Percentiles rank a stretch among this genome's conserved stretches.
Evolutionary conservation across 2,888 invertebrate species (phyloP).

Genomic region (Plagodis dolabraria): DNA sequence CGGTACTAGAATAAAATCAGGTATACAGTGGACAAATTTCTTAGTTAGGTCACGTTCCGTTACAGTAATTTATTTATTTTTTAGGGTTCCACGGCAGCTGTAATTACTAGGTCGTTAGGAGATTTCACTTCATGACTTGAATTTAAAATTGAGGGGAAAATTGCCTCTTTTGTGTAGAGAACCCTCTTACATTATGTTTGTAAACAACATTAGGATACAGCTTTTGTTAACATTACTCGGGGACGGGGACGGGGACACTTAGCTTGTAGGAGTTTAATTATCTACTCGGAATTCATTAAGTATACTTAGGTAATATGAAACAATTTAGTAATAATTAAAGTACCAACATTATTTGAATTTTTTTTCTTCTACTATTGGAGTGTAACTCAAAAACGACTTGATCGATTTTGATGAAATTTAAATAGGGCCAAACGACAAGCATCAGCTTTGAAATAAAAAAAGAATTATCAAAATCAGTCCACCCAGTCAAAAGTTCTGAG

Average conservation of each 20-base stretch:
- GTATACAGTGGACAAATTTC: conserved; percentile 31
- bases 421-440: no score
- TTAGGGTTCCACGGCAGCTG: conserved; percentile 40
- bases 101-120: conserved; percentile 58
- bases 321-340: no score
- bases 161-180: conserved; percentile 26
- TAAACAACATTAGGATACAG: conserved; percentile 14
- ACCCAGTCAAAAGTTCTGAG: no score
- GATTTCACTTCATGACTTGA: conserved; percentile 48
- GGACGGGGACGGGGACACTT: not conserved
- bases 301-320: not conserved
- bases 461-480: no score
- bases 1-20: conserved; percentile 38
- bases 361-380: no score
- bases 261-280: not conserved
- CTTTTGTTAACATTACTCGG: conserved; percentile 8
- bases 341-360: no score
- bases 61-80: conserved; percentile 56
- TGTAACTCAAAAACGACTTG: no score
- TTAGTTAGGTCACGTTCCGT: conserved; percentile 51
- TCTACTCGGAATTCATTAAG: conserved; percentile 11
- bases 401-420: no score
- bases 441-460: no score
- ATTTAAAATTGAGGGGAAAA: conserved; percentile 38
- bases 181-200: conserved; percentile 18